Conservation (phyloP, 2,888 invertebrate genomes). For the Trachelus iudaicus region DNA sequence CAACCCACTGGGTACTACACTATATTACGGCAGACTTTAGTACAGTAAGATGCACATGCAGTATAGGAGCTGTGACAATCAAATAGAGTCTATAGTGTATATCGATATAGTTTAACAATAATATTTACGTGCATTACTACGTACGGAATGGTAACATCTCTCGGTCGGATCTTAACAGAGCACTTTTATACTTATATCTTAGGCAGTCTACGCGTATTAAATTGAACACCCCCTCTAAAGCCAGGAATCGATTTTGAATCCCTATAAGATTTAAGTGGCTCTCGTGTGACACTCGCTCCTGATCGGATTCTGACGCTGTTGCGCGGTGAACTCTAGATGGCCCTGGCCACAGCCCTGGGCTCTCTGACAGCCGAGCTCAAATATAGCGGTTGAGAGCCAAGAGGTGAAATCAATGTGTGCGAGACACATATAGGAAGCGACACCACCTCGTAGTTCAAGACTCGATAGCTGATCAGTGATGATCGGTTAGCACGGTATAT, state of each 20-base stretch:
- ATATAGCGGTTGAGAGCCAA: background rate
- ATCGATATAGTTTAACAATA: background rate
- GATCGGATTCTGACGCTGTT: background rate
- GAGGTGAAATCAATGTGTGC: background rate
- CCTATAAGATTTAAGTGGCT: background rate
- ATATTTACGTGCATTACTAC: background rate
- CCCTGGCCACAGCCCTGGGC: background rate
- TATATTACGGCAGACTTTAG: background rate
- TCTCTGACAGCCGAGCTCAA: background rate
- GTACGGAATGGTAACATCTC: background rate
- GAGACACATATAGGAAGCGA: background rate
- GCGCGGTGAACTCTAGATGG: background rate
- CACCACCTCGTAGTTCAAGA: background rate
- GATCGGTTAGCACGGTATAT: background rate
- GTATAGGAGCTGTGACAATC: background rate
- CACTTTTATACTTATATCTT: background rate
- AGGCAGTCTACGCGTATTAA: background rate
- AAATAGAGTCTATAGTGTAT: background rate
- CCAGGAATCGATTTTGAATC: background rate
- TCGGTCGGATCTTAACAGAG: background rate
- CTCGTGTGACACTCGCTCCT: background rate
- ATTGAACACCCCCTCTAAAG: background rate
- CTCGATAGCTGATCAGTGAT: background rate
- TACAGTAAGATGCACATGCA: background rate
- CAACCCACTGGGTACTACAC: background rate